Base-by-base conservation (phyloP, 2,113 vertebrate genomes). In the Oncorhynchus gorbuscha region DNA sequence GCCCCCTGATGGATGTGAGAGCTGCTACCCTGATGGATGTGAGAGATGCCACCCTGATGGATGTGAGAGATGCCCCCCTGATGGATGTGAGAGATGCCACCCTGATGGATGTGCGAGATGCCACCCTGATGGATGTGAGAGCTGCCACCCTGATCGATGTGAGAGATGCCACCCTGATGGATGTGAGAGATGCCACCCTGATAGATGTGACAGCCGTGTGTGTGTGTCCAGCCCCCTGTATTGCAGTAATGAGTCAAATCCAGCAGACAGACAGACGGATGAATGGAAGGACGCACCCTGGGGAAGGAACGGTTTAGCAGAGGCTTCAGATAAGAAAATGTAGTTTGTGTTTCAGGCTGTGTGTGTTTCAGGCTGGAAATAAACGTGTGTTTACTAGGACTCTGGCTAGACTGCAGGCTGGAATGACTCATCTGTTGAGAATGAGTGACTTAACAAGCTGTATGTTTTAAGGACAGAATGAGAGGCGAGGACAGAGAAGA, bases 171-270 rank as follows among this genome's bases (percentile, higher is more conserved):
- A n/a, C 30, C 30, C 30, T 32, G 30, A 5, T 32, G 4, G 1
- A 5, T 32, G 30, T 32, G 30, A 32, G 30, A 5, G 30, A 4
- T 32, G 30, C 0, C 30, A 32, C 30, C 30, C 30, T 5, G 30
- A 32, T 32, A 4, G 30, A 32, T 32, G 30, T 32, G 30, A 32
- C 4, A 4, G 30, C 30, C 74, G 68, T 70, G 32, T 70, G 35
- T 70, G 69, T 70, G 69, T 73, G 71, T 71, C 64, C 62, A 71
- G 80, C 59, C 18, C 28, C 89, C 86, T 26, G 65, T 32, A 48
- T 88, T 65, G 87, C 85, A 85, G 61, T 89, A 92, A 92, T 90
- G 89, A 92, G 85, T 86, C 81, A 80, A 71, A 82, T 80, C 85
- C 82, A 80, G 70, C 45, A 83, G 82, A 89, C 82, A 77, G 49